Evolutionary conservation across 1,140 invertebrate species (phyloP), one percentile per base, ranked within the genome.

Genomic region (Drosophila gunungcola): DNA sequence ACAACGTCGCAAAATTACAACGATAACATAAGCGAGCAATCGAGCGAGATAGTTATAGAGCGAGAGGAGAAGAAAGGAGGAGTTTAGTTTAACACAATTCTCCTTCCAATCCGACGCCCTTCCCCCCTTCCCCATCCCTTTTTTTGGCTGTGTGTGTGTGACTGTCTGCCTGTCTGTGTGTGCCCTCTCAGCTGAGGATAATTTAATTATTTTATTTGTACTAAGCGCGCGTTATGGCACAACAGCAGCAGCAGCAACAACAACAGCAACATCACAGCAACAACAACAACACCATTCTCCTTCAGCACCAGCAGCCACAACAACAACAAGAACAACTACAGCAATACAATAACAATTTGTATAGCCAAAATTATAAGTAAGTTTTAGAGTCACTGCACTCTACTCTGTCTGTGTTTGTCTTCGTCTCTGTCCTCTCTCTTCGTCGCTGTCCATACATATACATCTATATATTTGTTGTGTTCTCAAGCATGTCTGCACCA

Each of bases 341-440:
- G 54, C 82, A 82, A 77, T 88, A 86, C 83, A 83, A 86, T 76
- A 88, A 88, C 75, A 83, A 88, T 83, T 86, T 88, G 78, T 86
- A 79, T 84, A 86, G 77, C 65, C 73, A 81, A 67, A 86, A 88
- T 60, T 89, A 83, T 88, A 88, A 79, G 83, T 88, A 88, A 88
- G 83, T 88, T 79, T 83, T 88, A 83, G 79, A 83, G 69, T 43
- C 78, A 74, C 43, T 77, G 36, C 58, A 25, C 3, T 58, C 29
- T 57, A 54, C 45, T 60, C 29, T 39, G 61, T 52, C 34, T 39
- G 12, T 64, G 52, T 36, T 34, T 63, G 55, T 67, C 46, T 56
- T 27, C 52, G 43, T 69, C 25, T 51, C 27, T 25, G 13, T 43
- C 39, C 4, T 3, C 10, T 7, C 32, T 36, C 16, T 38, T 12